These are phyloP conservation scores for Caenorhabditis afra DNA, from an alignment of 2,888 invertebrate genomes.

Conservation along the genomic window DNA sequence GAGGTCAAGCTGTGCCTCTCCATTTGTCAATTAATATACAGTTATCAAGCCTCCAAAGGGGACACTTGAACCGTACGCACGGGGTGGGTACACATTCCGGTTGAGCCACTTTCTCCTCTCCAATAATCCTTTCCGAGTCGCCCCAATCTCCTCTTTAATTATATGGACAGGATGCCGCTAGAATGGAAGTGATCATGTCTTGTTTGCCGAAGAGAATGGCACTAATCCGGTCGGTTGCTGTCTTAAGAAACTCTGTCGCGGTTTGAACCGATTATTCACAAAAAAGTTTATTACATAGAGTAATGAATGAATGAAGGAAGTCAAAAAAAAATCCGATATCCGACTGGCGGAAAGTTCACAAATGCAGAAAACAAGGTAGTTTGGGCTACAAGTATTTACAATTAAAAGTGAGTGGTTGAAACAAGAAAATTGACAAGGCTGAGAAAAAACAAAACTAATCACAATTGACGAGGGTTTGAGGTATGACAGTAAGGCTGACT, in stretches of 20 bases:
- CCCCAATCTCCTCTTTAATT: conserved; percentile 29
- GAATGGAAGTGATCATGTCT: neutral
- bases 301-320: neutral
- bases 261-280: conserved; percentile 4
- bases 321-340: conserved; percentile 2
- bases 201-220: conserved; percentile 30
- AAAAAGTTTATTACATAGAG: no score
- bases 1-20: neutral
- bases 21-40: conserved; percentile 44
- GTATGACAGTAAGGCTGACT: no score
- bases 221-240: neutral
- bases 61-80: conserved; percentile 15
- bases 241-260: conserved; percentile 12
- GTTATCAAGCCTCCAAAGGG: conserved; percentile 12
- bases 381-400: conserved; percentile 3
- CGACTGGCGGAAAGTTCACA: neutral
- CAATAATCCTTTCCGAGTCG: conserved; percentile 28
- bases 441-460: conserved; percentile 22
- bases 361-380: no score
- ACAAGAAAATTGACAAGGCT: neutral
- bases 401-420: neutral
- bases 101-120: conserved; percentile 46
- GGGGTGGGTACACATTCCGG: conserved; percentile 35
- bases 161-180: conserved; percentile 19
- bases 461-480: conserved; percentile 14